Conservation (phyloP, 2,888 invertebrate species). For the Achlya flavicornis region DNA sequence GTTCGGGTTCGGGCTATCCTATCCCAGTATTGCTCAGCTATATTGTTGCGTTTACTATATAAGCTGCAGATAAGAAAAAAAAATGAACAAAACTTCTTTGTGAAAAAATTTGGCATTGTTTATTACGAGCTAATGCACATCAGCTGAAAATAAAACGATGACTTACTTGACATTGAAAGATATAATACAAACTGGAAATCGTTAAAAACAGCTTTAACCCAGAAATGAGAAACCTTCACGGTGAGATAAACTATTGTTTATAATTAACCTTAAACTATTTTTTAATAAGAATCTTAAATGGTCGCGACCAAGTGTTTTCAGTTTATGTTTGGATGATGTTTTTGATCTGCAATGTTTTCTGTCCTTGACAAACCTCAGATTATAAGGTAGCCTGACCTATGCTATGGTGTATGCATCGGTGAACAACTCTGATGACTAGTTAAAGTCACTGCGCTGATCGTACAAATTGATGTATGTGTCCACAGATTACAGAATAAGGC, state of each 20-base stretch:
- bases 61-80: too few species aligned
- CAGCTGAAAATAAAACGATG: slow-evolving; percentile 1
- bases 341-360: not conserved
- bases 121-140: not conserved
- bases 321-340: not conserved
- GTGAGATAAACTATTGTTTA: slow-evolving; percentile 29
- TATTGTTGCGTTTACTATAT: too few species aligned
- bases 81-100: too few species aligned
- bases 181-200: slow-evolving; percentile 22
- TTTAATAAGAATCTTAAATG: slow-evolving; percentile 17
- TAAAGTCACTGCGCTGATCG: too few species aligned
- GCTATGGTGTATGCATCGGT: not conserved
- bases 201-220: slow-evolving; percentile 26
- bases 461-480: too few species aligned
- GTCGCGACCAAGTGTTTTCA: not conserved
- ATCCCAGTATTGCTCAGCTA: too few species aligned
- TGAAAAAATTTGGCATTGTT: not conserved
- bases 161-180: slow-evolving; percentile 10
- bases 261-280: slow-evolving; percentile 37
- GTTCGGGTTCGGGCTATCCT: too few species aligned
- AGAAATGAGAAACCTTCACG: slow-evolving; percentile 40
- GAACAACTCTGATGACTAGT: not conserved
- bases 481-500: too few species aligned
- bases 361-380: too few species aligned
- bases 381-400: too few species aligned